Evolutionary conservation across 2,888 invertebrate genomes (phyloP), one percentile per base, ranked within the genome.

Genomic region (Chrysopilus asiliformis): DNA sequence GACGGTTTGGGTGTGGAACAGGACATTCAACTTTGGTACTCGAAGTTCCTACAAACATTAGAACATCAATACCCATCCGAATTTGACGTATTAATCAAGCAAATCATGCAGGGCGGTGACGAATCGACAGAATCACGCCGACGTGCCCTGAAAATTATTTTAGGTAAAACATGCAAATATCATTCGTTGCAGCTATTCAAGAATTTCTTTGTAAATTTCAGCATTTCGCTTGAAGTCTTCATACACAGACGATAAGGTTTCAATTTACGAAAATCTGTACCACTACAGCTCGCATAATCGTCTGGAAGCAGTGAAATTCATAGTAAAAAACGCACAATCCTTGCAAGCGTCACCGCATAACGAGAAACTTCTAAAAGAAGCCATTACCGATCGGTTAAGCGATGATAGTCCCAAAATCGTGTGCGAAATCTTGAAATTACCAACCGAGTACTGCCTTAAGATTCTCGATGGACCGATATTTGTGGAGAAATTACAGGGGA

Each of bases 51-150:
- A 1, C 67, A 70, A 41, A 69, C 63, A 16, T 54, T 85, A 2
- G 85, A 86, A 57, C 66, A 59, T 4, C 74, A 75, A 46, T 84
- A 85, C 54, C 79, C 86, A 1, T 64, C 65, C 1, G 70, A 70
- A 9, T 85, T 84, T 53, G 84, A 85, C 50, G 63, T 66, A 32
- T 72, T 75, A 28, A 64, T 83, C 1, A 76, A 76, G 47, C 64
- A 66, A 12, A 65, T 75, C 16, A 67, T 74, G 56, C 58, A 64
- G 39, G 59, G 58, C 3, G 52, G 56, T 16, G 58, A 57, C 19
- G 55, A 59, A 38, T 47, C 53, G 2, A 53, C 62, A 6, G 32
- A 48, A 4, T 49, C 52, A 30, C 56, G 64, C 28, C 53, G 55
- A 27, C 51, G 56, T 33, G 61, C 66, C 4, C 47, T 73, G 1